Percentiles rank a stretch among this genome's conserved stretches.
phyloP scores from a whole-genome alignment of 2,888 invertebrate genomes.

The Deilephila elpenor region DNA sequence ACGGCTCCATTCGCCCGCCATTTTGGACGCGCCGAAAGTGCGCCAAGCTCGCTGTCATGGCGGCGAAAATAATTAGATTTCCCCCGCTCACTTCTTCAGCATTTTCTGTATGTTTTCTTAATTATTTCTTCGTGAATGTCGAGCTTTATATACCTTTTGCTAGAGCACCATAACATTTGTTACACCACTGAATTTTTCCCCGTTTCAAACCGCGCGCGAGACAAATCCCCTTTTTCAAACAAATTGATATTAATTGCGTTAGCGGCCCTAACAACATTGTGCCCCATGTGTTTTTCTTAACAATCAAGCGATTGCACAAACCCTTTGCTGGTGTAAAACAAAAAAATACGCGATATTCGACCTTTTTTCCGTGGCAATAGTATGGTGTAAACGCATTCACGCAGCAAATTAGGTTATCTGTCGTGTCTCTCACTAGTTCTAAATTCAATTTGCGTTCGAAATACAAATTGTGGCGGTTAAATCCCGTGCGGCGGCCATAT shows the following conservation, averaged over 20 bases:
- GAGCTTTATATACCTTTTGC: conserved; percentile 53
- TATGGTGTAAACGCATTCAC: conserved; percentile 49
- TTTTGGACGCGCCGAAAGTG: conserved; percentile 70
- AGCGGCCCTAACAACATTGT: conserved; percentile 65
- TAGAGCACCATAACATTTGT: conserved; percentile 52
- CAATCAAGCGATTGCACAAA: conserved; percentile 70
- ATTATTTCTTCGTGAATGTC: conserved; percentile 75
- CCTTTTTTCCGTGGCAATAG: conserved; percentile 49
- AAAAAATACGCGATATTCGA: conserved; percentile 49
- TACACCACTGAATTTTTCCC: conserved; percentile 54
- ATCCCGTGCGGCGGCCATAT: conserved; percentile 69
- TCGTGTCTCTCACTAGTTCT: conserved; percentile 65
- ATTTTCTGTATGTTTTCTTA: conserved; percentile 81
- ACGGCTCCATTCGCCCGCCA: conserved; percentile 69
- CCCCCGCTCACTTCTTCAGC: conserved; percentile 69
- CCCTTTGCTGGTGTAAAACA: conserved; percentile 49
- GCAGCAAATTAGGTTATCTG: conserved; percentile 58
- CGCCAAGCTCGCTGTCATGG: conserved; percentile 78
- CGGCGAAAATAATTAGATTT: conserved; percentile 82
- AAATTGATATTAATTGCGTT: conserved; percentile 83
- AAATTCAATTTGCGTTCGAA: conserved; percentile 75
- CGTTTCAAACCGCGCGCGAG: conserved; percentile 30
- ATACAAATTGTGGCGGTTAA: conserved; percentile 73
- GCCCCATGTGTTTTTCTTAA: conserved; percentile 82
- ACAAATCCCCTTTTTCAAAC: conserved; percentile 58